Evolutionary conservation across 2,888 invertebrate genomes (phyloP).

Genomic region (Anoplius nigerrimus): DNA sequence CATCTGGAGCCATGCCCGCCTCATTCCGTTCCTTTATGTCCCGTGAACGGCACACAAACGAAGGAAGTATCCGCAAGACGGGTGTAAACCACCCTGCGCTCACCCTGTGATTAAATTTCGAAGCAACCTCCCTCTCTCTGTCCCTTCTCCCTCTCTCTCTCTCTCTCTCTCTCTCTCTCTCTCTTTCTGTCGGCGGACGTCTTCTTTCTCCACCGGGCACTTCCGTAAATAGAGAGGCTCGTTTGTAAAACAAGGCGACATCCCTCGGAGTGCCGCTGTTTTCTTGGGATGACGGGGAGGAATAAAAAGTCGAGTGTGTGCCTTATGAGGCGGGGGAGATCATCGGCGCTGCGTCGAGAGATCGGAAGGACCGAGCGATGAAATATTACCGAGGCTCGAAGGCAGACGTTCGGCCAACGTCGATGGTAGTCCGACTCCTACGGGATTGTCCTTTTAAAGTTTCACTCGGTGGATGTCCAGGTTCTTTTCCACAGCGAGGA

Average conservation of each 20-base stretch:
- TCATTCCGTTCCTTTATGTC: conserved; percentile 37
- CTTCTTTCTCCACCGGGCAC: neutral
- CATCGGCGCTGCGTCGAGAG: neutral
- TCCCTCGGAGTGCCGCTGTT: neutral
- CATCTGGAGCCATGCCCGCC: conserved; percentile 65
- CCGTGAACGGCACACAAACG: conserved; percentile 16
- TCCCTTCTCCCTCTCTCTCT: neutral
- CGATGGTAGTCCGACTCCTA: no score
- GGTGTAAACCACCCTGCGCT: conserved; percentile 34
- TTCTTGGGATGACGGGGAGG: neutral
- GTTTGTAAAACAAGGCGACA: neutral
- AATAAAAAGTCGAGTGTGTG: conserved; percentile 3
- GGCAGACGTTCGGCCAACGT: no score
- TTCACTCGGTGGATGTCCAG: no score
- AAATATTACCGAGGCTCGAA: neutral
- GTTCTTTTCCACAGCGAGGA: no score
- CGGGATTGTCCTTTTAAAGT: no score
- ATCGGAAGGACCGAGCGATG: neutral
- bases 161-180: no score
- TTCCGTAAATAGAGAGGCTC: neutral
- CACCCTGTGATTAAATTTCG: conserved; percentile 23
- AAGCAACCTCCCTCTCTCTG: neutral
- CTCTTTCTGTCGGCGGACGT: no score
- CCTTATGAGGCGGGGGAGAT: neutral
- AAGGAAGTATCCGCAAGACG: conserved; percentile 10